Base-by-base conservation (phyloP, 2,797 vertebrate species). In the Neosilurus hyrtlii region DNA sequence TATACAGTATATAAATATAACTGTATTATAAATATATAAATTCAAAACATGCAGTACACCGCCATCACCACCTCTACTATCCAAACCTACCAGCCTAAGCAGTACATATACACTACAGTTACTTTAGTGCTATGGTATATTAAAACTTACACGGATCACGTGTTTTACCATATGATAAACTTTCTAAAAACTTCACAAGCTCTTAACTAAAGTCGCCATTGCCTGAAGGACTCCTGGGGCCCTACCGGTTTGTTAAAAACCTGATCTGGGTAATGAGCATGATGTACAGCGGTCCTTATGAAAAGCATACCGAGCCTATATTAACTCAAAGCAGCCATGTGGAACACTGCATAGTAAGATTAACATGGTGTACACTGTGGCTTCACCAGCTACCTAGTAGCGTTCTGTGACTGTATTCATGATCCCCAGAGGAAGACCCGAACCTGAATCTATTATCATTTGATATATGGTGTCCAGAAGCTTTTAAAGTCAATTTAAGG, bases 201-300 rank as follows among this genome's bases (percentile, higher is more conserved):
- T 61, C 54, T 30, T 72, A 61, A 62, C 22, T 10, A 59, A 57
- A 61, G 57, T 62, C 66, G 54, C 75, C 18, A 18, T n/a, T 63
- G 49, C 72, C 57, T 62, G 16, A 49, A 52, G n/a, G 37, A 35
- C 82, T 72, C 61, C 24, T 59, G 24, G 43, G 43, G 68, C 83
- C 86, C 91, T 79, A 87, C 86, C 88, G 86, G 89, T 89, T 88
- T 88, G 90, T 87, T 91, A 92, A 92, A 92, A 90, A 80, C 87
- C 86, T 83, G 86, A 86, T 87, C 85, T 87, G 78, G 87, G 90
- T 93, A 93, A 93, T 91, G 91, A 93, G 91, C 85, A 85, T 84
- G 84, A 91, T 87, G 88, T 52, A 62, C 30, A 83, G 51, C 86
- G 80, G 85, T 68, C 85, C 86, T 79, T 72, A n/a, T 49, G 86